Base-by-base conservation (phyloP, 2,888 invertebrate genomes). In the Aricia artaxerxes region DNA sequence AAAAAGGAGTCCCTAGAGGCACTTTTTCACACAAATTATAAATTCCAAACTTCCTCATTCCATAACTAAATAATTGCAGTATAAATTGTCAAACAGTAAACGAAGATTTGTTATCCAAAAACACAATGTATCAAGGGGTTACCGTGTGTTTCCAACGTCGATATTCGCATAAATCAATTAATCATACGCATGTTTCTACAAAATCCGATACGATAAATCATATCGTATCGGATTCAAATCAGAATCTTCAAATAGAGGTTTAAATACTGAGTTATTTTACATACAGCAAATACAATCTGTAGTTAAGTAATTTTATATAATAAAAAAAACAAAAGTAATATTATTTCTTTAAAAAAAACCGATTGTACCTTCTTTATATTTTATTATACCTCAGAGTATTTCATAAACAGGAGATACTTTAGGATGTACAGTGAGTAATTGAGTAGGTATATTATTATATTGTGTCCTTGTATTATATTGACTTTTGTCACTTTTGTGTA, bases 61-160 rank as follows among this genome's bases (percentile, higher is more conserved):
- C 2, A n/a, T n/a, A 24, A 24, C 7, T 57, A 61, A 24, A 69
- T 69, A 69, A 9, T 69, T 7, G 69, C 13, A 69, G 6, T 16
- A 16, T 69, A 38, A 35, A 69, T 69, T 38, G 69, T 69, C 35
- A 35, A 69, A 38, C 35, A 35, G 13, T 69, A 69, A 35, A 69
- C 69, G 69, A 69, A 69, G 35, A 69, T 69, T 69, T 69, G 69
- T 69, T 69, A 13, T 35, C 35, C 35, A 69, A 69, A 69, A 69
- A 69, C 69, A 69, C 69, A 69, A 69, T 38, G 69, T 38, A 69
- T 69, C 69, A 69, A 69, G 69, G 69, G 69, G 69, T 69, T 69
- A 38, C 69, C 35, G 69, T 69, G 69, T 69, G 69, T 38, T 35
- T 69, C 69, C 69, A 69, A 69, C 69, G 35, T 69, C 69, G 69